These are phyloP conservation scores for Ormyrus labotus DNA, from an alignment of 2,888 invertebrate genomes.

Conservation along the genomic window DNA sequence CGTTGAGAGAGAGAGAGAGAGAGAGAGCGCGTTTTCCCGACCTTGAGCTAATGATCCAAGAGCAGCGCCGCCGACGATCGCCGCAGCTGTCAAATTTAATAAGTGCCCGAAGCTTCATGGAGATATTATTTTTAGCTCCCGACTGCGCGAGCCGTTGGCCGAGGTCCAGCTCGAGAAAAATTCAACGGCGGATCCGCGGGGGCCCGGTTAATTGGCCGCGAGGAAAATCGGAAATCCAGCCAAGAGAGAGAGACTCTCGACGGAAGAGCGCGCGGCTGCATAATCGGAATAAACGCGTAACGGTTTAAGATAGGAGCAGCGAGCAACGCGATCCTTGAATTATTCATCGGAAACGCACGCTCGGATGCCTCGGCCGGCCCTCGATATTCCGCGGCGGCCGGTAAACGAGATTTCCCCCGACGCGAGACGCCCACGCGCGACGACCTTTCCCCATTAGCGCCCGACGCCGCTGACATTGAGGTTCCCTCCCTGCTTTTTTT, in stretches of 20 bases:
- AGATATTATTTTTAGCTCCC: too few relatives aligned
- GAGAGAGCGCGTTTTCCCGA: too few relatives aligned
- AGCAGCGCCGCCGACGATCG: too few relatives aligned
- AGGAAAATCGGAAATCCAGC: neutral
- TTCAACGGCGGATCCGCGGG: neutral
- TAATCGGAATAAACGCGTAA: constrained; percentile 69
- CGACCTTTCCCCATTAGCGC: neutral
- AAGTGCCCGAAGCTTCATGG: too few relatives aligned
- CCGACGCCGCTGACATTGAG: neutral
- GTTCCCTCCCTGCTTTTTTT: too few relatives aligned
- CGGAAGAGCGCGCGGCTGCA: constrained; percentile 50
- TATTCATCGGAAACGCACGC: constrained; percentile 71
- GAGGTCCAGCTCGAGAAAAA: neutral
- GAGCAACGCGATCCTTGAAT: constrained; percentile 66
- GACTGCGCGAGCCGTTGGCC: neutral
- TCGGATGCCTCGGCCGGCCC: constrained; percentile 62
- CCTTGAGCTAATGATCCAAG: too few relatives aligned
- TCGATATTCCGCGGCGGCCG: constrained; percentile 14
- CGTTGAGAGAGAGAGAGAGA: too few relatives aligned
- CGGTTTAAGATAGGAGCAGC: constrained; percentile 46
- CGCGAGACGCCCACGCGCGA: neutral
- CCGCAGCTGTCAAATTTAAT: too few relatives aligned
- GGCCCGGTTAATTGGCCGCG: constrained; percentile 13
- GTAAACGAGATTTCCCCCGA: constrained; percentile 21
- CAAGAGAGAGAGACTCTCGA: too few relatives aligned